Conservation (phyloP, 30 jellyfish, hydroid and myxozoan genomes). For the Phacellophora camtschatica region DNA sequence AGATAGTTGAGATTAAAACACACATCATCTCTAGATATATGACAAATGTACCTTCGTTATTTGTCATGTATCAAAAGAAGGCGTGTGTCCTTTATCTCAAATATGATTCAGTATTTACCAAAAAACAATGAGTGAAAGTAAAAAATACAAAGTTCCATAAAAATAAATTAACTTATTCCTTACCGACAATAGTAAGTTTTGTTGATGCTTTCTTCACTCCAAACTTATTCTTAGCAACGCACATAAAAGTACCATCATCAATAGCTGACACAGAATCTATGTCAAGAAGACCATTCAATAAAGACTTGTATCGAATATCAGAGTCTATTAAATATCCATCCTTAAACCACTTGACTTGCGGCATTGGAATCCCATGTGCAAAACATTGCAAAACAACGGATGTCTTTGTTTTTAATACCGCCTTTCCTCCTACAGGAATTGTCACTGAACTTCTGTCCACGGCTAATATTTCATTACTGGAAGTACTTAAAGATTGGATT, state of each 20-base stretch:
- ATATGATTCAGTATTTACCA: too few species aligned
- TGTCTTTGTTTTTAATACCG: conserved; percentile 12
- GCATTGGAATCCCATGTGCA: conserved; percentile 67
- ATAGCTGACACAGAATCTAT: conserved; percentile 34
- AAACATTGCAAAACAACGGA: conserved; percentile 39
- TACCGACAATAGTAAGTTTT: conserved; percentile 59
- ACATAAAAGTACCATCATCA: conserved; percentile 67
- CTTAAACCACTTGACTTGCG: conserved; percentile 71
- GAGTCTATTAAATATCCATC: conserved; percentile 37
- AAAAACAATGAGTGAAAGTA: too few species aligned
- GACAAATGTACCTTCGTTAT: too few species aligned
- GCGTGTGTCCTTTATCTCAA: too few species aligned
- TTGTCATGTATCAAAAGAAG: too few species aligned
- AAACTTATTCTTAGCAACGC: conserved; percentile 68
- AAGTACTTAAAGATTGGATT: conserved; percentile 19
- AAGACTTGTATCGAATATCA: conserved; percentile 17
- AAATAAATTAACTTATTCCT: too few species aligned
- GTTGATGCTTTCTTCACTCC: conserved; percentile 45
- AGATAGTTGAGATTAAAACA: too few species aligned
- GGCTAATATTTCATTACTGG: conserved; percentile 12
- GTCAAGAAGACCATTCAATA: conserved; percentile 35
- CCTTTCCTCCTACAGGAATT: conserved; percentile 51
- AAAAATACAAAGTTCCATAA: too few species aligned
- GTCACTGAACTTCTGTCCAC: conserved; percentile 30
- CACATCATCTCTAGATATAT: too few species aligned